Evolutionary conservation across 2,888 invertebrate genomes (phyloP).

Genomic region (Acleris laterana): DNA sequence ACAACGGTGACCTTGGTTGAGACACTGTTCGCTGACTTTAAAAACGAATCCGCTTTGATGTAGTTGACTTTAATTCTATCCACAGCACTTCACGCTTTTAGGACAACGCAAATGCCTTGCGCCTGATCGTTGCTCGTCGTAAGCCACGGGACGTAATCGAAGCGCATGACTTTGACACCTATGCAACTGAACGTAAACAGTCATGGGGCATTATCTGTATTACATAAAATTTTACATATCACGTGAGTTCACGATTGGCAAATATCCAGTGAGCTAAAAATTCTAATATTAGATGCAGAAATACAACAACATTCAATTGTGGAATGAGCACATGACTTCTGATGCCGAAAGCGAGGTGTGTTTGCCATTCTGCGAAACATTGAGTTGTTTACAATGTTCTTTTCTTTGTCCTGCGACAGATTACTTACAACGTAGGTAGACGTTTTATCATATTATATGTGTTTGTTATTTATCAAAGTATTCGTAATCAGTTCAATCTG

Average conservation of each 20-base stretch:
- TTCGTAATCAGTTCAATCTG: slow-evolving; percentile 13
- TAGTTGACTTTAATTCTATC: no score
- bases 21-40: no score
- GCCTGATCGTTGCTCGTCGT: slow-evolving; percentile 3
- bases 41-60: no score
- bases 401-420: slow-evolving; percentile 27
- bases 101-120: neutral
- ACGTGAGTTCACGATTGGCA: slow-evolving; percentile 72
- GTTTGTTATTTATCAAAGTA: slow-evolving; percentile 15
- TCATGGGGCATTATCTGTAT: slow-evolving; percentile 35
- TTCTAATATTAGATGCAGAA: slow-evolving; percentile 80
- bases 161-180: slow-evolving; percentile 13
- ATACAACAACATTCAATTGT: slow-evolving; percentile 66
- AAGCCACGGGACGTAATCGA: slow-evolving; percentile 25
- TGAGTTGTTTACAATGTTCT: slow-evolving; percentile 19
- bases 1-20: no score
- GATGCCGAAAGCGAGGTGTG: slow-evolving; percentile 50
- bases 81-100: neutral
- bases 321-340: slow-evolving; percentile 76
- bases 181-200: slow-evolving; percentile 19
- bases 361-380: slow-evolving; percentile 9
- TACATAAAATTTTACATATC: slow-evolving; percentile 54
- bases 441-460: slow-evolving; percentile 16
- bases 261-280: slow-evolving; percentile 75
- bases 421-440: slow-evolving; percentile 8